Evolutionary conservation across 1,140 invertebrate species (phyloP).

Genomic region (Armadillidium nasatum): DNA sequence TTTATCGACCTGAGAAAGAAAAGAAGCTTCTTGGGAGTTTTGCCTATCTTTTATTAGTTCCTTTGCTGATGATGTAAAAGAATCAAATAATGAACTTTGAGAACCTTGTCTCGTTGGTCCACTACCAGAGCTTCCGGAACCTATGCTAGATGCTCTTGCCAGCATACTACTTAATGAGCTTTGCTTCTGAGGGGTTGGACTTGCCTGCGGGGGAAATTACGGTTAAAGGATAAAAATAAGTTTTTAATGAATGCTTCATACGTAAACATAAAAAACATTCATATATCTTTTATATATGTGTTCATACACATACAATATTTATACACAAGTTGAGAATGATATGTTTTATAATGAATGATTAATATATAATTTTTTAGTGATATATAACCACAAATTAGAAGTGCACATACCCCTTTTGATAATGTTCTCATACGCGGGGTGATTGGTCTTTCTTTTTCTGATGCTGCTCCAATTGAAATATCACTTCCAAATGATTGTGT

Average conservation of each 20-base stretch:
- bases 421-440: constrained; percentile 48
- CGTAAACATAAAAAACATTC: no score
- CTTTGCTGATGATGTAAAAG: constrained; percentile 78
- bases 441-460: constrained; percentile 55
- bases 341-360: no score
- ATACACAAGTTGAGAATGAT: no score
- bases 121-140: constrained; percentile 53
- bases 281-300: no score
- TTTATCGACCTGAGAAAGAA: constrained; percentile 86
- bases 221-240: constrained; percentile 47
- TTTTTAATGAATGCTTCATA: no score
- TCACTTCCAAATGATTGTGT: constrained; percentile 46
- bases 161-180: constrained; percentile 62
- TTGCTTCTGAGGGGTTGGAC: constrained; percentile 56
- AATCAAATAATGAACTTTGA: constrained; percentile 75
- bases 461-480: constrained; percentile 37
- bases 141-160: constrained; percentile 59
- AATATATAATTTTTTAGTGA: no score
- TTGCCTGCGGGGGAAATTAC: constrained; percentile 49
- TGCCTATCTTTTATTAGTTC: constrained; percentile 79
- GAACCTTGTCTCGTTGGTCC: constrained; percentile 64
- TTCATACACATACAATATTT: no score
- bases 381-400: no score
- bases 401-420: constrained; percentile 50
- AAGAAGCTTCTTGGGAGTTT: constrained; percentile 73